Base-by-base conservation (phyloP, 2,797 vertebrate species). In the Prunella strophiata region DNA sequence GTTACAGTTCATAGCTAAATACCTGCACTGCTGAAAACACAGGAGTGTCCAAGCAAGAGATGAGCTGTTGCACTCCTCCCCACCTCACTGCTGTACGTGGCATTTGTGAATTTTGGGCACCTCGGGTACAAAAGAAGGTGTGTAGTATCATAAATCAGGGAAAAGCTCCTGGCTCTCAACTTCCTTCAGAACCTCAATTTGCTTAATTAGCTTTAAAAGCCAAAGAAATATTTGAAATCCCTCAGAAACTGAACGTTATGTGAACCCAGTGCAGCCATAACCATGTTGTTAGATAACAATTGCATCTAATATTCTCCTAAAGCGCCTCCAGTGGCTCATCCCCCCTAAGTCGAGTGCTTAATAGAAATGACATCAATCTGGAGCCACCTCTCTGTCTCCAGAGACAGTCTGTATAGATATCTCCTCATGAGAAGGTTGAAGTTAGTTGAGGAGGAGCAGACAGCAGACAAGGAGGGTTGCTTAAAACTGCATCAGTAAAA, bases 351-450 rank as follows among this genome's bases (percentile, higher is more conserved):
- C 1, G 0, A 91, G 50, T 0, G 0, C 43, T 93, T 83, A 88
- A 88, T 79, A 80, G 89, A 80, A 89, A 83, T 80, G 6, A 52
- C 78, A 67, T 57, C n/a, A 81, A 89, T 89, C 75, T 92, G 89
- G 89, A 95, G 88, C 85, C 67, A 57, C 50, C 45, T 47, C 62
- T 59, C 54, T 68, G 54, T 58, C 95, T 84, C 89, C 71, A 89
- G 88, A 89, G 94, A 84, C 61, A 66, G 68, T 54, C 94, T 93
- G 38, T 74, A 83, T 43, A 93, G 93, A 80, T 66, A 80, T 51
- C 89, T 93, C 65, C 94, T 90, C 38, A 75, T 9, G 32, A 62
- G 55, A 57, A 94, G 65, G 54, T 11, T 96, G 82, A 82, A 85
- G 75, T 76, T 67, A 76, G 81, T 52, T 55, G 84, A 82, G 78